Percentiles rank a stretch among this genome's conserved stretches.
Evolutionary conservation across 2,888 invertebrate species (phyloP).

Genomic region (Drosophila formosana): DNA sequence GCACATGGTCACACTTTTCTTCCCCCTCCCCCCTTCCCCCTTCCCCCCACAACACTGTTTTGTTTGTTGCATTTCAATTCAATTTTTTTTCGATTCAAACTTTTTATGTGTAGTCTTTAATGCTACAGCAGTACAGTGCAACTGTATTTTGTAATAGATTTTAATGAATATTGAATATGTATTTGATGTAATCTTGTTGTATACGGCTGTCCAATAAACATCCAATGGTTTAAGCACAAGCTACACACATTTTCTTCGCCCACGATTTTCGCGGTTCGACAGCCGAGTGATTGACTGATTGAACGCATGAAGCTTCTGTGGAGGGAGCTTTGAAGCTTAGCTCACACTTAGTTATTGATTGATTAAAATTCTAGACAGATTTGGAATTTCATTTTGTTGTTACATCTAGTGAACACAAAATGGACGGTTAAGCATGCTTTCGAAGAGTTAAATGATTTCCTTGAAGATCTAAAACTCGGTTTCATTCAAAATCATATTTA

Average conservation of each 20-base stretch:
- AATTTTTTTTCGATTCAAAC: conserved; percentile 17
- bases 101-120: conserved; percentile 38
- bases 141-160: conserved; percentile 61
- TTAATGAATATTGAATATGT: conserved; percentile 28
- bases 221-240: conserved; percentile 44
- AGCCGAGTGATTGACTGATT: not conserved
- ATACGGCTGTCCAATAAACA: conserved; percentile 60
- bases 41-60: not conserved
- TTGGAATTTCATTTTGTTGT: too few relatives aligned
- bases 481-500: too few relatives aligned
- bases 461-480: too few relatives aligned
- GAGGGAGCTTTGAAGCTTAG: too few relatives aligned
- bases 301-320: too few relatives aligned
- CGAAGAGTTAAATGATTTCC: too few relatives aligned
- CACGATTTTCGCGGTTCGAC: too few relatives aligned
- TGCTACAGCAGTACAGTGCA: conserved; percentile 51
- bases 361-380: too few relatives aligned
- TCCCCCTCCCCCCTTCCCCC: not conserved
- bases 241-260: not conserved
- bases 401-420: too few relatives aligned
- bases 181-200: conserved; percentile 46
- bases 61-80: conserved; percentile 14
- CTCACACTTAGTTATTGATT: too few relatives aligned
- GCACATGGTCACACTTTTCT: conserved; percentile 33
- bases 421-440: too few relatives aligned